Evolutionary conservation across 2,888 invertebrate species (phyloP).

Genomic region (Glaucopsyche alexis): DNA sequence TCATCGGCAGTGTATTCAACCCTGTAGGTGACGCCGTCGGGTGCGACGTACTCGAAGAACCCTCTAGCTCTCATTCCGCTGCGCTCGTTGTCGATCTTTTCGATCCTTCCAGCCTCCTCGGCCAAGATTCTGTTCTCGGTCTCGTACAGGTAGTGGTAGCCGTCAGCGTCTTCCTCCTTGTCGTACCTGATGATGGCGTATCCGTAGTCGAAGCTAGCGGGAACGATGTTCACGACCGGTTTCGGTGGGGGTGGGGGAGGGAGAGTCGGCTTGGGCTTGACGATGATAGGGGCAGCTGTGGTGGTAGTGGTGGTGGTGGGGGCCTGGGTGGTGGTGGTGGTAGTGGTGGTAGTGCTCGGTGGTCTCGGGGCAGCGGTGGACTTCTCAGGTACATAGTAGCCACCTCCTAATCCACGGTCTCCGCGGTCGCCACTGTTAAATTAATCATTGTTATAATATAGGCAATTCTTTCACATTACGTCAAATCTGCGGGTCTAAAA

Average conservation of each 20-base stretch:
- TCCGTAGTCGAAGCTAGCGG: slow-evolving; percentile 60
- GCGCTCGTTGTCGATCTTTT: slow-evolving; percentile 55
- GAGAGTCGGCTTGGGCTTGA: slow-evolving; percentile 37
- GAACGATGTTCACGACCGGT: slow-evolving; percentile 31
- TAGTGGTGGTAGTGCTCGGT: slow-evolving; percentile 13
- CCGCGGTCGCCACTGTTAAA: slow-evolving; percentile 37
- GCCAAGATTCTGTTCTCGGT: slow-evolving; percentile 74
- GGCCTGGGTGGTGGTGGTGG: slow-evolving; percentile 16
- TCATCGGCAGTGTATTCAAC: slow-evolving; percentile 74
- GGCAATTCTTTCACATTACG: neutral
- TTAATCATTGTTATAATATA: neutral
- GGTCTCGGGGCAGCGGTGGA: slow-evolving; percentile 14
- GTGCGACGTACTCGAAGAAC: slow-evolving; percentile 67
- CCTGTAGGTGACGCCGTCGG: slow-evolving; percentile 70
- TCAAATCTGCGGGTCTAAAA: no score
- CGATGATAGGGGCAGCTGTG: slow-evolving; percentile 24
- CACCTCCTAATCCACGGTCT: slow-evolving; percentile 36
- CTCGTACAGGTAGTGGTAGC: slow-evolving; percentile 73
- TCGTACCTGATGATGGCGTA: slow-evolving; percentile 70
- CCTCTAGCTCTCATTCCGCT: slow-evolving; percentile 62
- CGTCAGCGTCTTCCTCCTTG: slow-evolving; percentile 56
- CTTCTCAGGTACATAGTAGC: slow-evolving; percentile 30
- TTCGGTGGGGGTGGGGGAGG: slow-evolving; percentile 26
- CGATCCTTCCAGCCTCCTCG: slow-evolving; percentile 66
- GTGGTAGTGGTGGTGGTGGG: slow-evolving; percentile 12